Evolutionary conservation across 2,113 vertebrate genomes (phyloP).

Genomic region (Odobenus rosmarus): DNA sequence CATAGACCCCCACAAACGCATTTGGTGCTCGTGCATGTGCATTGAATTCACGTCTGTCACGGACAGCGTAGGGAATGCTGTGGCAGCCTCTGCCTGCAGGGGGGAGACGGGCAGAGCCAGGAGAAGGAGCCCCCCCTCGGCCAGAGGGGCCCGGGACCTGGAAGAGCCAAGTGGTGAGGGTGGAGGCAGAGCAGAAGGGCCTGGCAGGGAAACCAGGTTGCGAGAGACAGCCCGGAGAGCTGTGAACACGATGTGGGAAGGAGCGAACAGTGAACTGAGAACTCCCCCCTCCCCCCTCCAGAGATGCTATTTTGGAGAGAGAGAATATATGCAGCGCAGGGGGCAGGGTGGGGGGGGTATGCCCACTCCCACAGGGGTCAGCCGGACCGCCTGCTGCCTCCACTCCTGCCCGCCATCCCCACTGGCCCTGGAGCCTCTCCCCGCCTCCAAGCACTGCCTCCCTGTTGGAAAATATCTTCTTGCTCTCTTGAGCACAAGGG

Average conservation of each 20-base stretch:
- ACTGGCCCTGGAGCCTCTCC: background rate
- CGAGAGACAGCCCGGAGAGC: slow-evolving; percentile 61
- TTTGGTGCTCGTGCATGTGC: background rate
- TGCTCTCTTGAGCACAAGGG: background rate
- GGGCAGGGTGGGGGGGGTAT: background rate
- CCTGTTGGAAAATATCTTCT: background rate
- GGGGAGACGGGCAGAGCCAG: accelerated
- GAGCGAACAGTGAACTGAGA: slow-evolving; percentile 67
- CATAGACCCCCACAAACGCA: background rate
- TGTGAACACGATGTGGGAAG: slow-evolving; percentile 69
- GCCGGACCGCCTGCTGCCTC: background rate
- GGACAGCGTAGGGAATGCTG: background rate
- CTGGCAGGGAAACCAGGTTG: slow-evolving; percentile 69
- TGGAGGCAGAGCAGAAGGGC: slow-evolving; percentile 44
- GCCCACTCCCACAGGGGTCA: slow-evolving; percentile 40
- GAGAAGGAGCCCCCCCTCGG: background rate
- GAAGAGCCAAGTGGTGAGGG: background rate
- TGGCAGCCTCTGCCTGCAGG: background rate
- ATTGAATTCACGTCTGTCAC: background rate
- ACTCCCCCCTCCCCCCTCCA: slow-evolving; percentile 51
- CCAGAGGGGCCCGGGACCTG: background rate
- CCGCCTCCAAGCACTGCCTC: background rate
- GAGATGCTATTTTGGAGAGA: slow-evolving; percentile 77
- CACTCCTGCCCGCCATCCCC: background rate
- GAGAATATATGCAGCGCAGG: slow-evolving; percentile 76